Base-by-base conservation (phyloP, 2,888 invertebrate genomes). In the Priapulus caudatus region DNA sequence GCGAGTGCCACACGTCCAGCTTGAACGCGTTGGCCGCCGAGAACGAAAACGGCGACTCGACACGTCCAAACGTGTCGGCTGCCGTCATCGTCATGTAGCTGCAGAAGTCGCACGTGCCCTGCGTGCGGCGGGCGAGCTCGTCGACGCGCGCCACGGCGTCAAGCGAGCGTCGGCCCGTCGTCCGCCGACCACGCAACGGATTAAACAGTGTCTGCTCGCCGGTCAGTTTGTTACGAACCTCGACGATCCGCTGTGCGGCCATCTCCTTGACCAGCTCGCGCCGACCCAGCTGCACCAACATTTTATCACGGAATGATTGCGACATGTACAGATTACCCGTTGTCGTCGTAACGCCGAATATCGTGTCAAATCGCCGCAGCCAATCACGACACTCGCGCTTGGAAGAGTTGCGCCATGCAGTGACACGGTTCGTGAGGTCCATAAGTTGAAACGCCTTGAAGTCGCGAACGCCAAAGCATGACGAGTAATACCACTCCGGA, bases 1-100 rank as follows among this genome's bases (percentile, higher is more conserved):
- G 58, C 1, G 68, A 68, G 60, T 74, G 73, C 64, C 69, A 72
- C 43, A 65, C 63, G 47, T 72, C 71, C 23, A 72, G 58, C 57
- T 73, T 73, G 55, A 74, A 74, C 0, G 71, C 65, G 59, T 74
- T 74, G 10, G 73, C 67, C 10, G 70, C 70, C 45, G 69, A 67
- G 48, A 66, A 68, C 10, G 71, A 65, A 48, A 61, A 60, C 18
- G 61, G 58, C 2, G 66, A 64, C 52, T 69, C 68, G 18, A 73
- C 58, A 24, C 73, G 64, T n/a, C 70, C 70, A 63, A 72, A 71
- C 5, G 57, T 47, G 56, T 74, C 72, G 53, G 65, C 62, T n/a
- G 73, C 72, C 5, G 72, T 73, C 47, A 58, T 58, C 43, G 56
- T 57, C 51, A 63, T 58, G 54, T 67, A 68, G 20, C 63, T 61